Conservation (phyloP, 2,113 vertebrate genomes). For the Brachyhypopomus occidentalis region DNA sequence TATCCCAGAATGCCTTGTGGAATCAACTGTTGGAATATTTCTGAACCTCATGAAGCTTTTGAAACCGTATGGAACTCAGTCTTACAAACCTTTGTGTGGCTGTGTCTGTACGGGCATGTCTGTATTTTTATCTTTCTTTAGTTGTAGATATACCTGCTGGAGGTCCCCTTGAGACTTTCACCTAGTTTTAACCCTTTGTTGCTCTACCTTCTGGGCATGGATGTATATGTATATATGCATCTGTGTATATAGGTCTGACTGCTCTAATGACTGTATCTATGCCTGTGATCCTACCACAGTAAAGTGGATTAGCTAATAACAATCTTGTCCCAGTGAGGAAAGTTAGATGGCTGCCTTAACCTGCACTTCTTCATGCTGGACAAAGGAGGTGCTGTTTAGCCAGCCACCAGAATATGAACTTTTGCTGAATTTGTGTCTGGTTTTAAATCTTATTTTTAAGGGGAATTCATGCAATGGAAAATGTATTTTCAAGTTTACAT, state of each 20-base stretch:
- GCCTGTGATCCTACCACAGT: slow-evolving; percentile 41
- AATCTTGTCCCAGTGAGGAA: background rate
- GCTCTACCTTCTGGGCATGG: no score
- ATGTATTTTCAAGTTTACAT: background rate
- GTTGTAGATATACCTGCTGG: no score
- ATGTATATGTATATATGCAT: no score
- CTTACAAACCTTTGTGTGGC: background rate
- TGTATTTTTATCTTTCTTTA: no score
- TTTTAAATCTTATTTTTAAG: background rate
- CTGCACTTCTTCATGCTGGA: slow-evolving; percentile 62
- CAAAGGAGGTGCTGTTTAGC: slow-evolving; percentile 56
- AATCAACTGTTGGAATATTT: background rate
- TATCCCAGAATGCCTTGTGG: background rate
- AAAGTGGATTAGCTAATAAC: background rate
- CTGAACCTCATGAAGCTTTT: background rate
- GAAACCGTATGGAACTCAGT: background rate
- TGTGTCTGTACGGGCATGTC: background rate
- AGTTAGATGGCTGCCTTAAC: background rate
- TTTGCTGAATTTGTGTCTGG: background rate
- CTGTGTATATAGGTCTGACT: no score
- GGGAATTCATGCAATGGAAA: background rate
- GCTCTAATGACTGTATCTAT: slow-evolving; percentile 11
- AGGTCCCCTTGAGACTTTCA: no score
- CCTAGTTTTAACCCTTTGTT: no score
- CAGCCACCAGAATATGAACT: background rate